phyloP scores from a whole-genome alignment of 2,113 vertebrate species.

The Spizaetus ornatus region DNA sequence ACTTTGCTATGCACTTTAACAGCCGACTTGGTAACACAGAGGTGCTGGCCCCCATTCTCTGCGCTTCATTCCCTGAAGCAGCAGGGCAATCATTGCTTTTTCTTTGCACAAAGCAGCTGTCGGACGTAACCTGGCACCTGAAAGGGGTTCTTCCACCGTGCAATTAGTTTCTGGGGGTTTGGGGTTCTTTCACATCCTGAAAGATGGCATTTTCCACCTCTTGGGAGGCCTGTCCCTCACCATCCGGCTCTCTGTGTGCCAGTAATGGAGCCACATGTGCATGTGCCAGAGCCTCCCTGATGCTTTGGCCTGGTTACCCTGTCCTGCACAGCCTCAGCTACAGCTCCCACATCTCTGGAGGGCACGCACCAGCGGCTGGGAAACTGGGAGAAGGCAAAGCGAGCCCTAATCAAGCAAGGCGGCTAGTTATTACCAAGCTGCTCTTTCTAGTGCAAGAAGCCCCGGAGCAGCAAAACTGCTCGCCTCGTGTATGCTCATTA shows the following conservation, averaged over 20 bases:
- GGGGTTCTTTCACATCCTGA: neutral
- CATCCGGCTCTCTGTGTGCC: neutral
- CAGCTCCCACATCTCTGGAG: neutral
- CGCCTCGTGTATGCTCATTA: conserved; percentile 12
- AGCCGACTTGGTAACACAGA: neutral
- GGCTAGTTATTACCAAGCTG: neutral
- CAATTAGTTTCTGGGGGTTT: neutral
- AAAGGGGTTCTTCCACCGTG: neutral
- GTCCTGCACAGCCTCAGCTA: neutral
- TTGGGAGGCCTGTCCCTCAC: neutral
- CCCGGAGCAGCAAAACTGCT: conserved; percentile 32
- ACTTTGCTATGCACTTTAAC: neutral
- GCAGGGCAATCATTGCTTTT: neutral
- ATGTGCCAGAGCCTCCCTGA: neutral
- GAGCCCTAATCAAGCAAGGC: neutral
- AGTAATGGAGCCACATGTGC: neutral
- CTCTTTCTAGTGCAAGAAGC: conserved; percentile 12
- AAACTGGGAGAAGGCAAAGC: neutral
- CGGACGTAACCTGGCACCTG: neutral
- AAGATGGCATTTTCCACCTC: neutral
- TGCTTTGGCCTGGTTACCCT: neutral
- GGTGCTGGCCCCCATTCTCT: neutral
- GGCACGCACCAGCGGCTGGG: conserved; percentile 1
- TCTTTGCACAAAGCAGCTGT: neutral
- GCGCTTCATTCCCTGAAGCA: neutral